These are phyloP conservation scores for Platichthys stellatus DNA, from an alignment of 2,113 vertebrate species.

Conservation along the genomic window DNA sequence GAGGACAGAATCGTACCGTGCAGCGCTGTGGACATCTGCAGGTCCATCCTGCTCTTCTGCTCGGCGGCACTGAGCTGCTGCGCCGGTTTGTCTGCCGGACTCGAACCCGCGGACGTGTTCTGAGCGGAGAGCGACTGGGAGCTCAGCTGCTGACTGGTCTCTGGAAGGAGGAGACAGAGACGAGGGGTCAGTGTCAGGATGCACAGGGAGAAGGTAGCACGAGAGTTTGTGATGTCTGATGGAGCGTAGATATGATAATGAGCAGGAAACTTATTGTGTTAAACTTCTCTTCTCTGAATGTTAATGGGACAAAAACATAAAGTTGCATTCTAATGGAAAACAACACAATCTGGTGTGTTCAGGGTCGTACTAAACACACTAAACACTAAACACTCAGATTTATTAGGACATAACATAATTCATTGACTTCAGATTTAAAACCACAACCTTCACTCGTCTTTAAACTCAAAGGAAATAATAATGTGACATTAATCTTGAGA, in stretches of 20 bases:
- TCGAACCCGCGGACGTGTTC: slow-evolving; percentile 30
- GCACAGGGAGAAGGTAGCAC: not conserved
- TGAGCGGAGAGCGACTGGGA: slow-evolving; percentile 28
- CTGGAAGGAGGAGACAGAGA: slow-evolving; percentile 43
- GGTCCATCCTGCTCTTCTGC: slow-evolving; percentile 86
- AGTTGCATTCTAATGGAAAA: no score
- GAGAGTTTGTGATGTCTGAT: not conserved
- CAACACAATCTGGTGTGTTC: no score
- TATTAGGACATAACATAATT: no score
- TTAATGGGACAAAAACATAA: not conserved
- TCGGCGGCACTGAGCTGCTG: slow-evolving; percentile 73
- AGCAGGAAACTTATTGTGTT: not conserved
- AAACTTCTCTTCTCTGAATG: not conserved
- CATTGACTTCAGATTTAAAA: no score
- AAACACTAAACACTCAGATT: no score
- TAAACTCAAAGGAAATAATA: no score
- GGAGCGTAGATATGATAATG: not conserved
- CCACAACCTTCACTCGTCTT: no score
- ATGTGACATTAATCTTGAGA: no score
- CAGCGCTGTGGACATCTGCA: slow-evolving; percentile 88
- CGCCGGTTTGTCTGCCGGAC: slow-evolving; percentile 46
- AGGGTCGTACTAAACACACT: no score
- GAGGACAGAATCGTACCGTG: slow-evolving; percentile 78
- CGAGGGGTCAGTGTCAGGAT: not conserved
- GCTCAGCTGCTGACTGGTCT: slow-evolving; percentile 58